A percentile compares a stretch with the other conserved stretches of the same genome.
phyloP scores from a whole-genome alignment of 2,113 vertebrate genomes.

The Ploceus nigricollis region DNA sequence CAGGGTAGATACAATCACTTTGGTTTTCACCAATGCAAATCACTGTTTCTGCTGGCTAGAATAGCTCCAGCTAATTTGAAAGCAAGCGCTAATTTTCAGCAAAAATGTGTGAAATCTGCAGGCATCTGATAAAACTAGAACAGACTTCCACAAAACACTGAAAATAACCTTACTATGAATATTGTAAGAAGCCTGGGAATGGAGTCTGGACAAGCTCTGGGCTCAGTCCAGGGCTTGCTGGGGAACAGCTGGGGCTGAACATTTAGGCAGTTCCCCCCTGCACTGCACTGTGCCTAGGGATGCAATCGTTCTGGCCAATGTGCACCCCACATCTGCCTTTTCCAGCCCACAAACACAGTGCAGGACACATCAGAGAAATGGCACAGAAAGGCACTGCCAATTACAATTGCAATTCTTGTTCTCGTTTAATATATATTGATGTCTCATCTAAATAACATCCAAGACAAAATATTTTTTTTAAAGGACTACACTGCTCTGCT shows the following conservation, averaged over 20 bases:
- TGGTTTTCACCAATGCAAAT: neutral
- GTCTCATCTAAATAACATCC: neutral
- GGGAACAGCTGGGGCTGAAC: neutral
- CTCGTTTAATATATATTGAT: neutral
- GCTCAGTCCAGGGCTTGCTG: neutral
- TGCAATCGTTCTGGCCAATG: neutral
- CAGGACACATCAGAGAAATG: neutral
- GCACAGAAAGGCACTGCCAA: neutral
- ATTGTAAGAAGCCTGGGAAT: neutral
- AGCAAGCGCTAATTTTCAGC: neutral
- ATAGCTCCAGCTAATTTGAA: neutral
- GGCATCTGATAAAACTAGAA: conserved; percentile 6
- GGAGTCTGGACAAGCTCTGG: neutral
- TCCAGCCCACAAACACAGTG: neutral
- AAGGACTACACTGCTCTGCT: neutral
- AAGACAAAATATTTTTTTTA: neutral
- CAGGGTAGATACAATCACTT: neutral
- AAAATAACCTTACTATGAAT: neutral
- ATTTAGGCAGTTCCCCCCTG: neutral
- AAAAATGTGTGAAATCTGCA: conserved; percentile 22
- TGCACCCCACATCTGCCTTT: neutral
- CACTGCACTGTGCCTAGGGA: fast-evolving
- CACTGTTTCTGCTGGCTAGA: neutral
- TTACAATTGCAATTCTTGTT: neutral
- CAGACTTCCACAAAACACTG: neutral